These are phyloP conservation scores for Griposia aprilina DNA, from an alignment of 2,888 invertebrate species.

Conservation along the genomic window DNA sequence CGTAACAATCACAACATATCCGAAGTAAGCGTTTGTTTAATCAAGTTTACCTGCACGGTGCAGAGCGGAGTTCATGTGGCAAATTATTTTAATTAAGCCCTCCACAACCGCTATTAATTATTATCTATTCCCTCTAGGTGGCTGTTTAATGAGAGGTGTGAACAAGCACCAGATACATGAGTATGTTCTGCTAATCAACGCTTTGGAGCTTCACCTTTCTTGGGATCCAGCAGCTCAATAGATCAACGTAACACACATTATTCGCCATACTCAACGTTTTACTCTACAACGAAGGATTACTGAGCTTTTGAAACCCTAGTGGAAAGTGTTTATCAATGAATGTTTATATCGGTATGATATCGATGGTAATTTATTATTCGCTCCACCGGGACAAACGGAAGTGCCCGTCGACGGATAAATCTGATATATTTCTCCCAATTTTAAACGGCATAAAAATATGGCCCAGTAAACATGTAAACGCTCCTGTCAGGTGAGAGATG, in stretches of 20 bases:
- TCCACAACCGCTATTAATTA: constrained; percentile 63
- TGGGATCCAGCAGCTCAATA: constrained; percentile 61
- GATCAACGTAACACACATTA: constrained; percentile 69
- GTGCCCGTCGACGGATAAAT: constrained; percentile 63
- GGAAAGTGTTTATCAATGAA: constrained; percentile 34
- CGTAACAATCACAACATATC: constrained; percentile 63
- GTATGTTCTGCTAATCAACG: constrained; percentile 71
- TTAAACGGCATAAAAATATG: constrained; percentile 74
- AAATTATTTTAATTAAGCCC: constrained; percentile 76
- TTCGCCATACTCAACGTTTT: constrained; percentile 56
- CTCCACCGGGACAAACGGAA: constrained; percentile 50
- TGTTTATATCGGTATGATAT: constrained; percentile 34
- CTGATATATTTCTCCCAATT: constrained; percentile 62
- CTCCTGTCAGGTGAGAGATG: constrained; percentile 81
- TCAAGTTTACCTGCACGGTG: constrained; percentile 71
- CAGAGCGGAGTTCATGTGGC: constrained; percentile 50
- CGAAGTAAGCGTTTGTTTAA: constrained; percentile 68
- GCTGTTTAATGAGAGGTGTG: constrained; percentile 60
- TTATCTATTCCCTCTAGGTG: constrained; percentile 68
- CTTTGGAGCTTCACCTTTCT: constrained; percentile 58
- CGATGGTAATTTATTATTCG: constrained; percentile 49
- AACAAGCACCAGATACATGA: constrained; percentile 66
- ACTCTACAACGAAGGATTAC: constrained; percentile 42
- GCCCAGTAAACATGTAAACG: constrained; percentile 75
- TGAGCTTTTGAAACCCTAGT: constrained; percentile 32